Evolutionary conservation across 2,797 vertebrate genomes (phyloP), one percentile per base, ranked within the genome.

Genomic region (Lutjanus argentimaculatus): DNA sequence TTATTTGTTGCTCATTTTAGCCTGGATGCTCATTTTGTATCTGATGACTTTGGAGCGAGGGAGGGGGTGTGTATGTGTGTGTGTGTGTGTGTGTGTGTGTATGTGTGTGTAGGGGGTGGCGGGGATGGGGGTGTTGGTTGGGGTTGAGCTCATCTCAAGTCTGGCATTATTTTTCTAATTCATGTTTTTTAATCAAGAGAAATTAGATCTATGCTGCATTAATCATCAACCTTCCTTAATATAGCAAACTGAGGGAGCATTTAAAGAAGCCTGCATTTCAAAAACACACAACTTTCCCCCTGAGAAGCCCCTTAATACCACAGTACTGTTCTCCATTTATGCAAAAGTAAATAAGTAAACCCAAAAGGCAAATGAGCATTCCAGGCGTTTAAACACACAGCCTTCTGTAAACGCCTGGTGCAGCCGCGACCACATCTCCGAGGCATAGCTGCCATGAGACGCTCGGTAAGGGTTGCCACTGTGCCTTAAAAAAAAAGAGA

Each of bases 261-360:
- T 92, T 89, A 87, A 91, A 88, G 85, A 84, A 84, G 77, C 69
- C 79, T 85, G 77, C 85, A 75, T 92, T 93, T 92, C 79, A 90
- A 93, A 91, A 83, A 76, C 80, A 88, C 86, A 88, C 84, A 91
- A 88, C 85, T 82, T 72, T 78, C 87, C 90, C 92, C 89, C 79
- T 67, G 92, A 91, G 89, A 94, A 91, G 88, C 80, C 80, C 78
- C 85, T 22, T 94, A 95, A 95, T 94, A 94, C 92, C 92, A 91
- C 91, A 91, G 93, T 89, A 93, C 92, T 95, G 93, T 94, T 95
- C 91, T 93, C 84, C 90, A 88, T 95, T 93, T 90, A 95, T 92
- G 93, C 92, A 93, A 93, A 95, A 94, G 95, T 95, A 95, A 96
- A 96, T 94, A 95, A 93, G 92, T 93, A 92, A 93, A 92, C 93